phyloP scores from a whole-genome alignment of 2,113 vertebrate genomes.

The Melospiza georgiana region DNA sequence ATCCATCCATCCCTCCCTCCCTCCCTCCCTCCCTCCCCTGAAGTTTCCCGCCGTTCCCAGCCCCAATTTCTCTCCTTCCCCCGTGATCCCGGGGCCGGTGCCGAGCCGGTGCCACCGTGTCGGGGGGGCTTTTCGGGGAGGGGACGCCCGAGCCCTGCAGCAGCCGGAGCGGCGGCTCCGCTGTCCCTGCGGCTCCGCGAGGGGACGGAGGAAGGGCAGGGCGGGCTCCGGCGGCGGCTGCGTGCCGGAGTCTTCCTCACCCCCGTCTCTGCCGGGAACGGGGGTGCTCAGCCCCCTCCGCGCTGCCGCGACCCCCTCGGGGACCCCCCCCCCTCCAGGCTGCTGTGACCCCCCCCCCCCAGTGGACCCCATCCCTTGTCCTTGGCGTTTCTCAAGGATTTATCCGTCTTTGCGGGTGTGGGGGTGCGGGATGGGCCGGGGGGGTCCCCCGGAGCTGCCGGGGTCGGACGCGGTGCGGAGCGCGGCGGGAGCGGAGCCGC shows the following conservation, averaged over 20 bases:
- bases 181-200: neutral
- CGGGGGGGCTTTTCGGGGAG: neutral
- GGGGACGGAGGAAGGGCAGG: neutral
- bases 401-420: rapidly evolving
- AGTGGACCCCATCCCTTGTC: rapidly evolving
- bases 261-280: neutral
- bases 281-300: neutral
- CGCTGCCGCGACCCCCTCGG: rapidly evolving
- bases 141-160: neutral
- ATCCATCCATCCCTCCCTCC: neutral
- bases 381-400: neutral
- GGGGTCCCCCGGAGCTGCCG: neutral
- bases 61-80: neutral
- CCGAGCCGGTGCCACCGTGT: rapidly evolving
- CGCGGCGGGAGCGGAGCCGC: neutral
- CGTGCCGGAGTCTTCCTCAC: neutral
- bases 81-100: rapidly evolving
- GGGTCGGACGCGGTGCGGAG: neutral
- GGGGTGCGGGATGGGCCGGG: rapidly evolving
- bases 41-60: neutral
- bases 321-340: neutral
- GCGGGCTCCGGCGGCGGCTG: neutral
- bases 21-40: rapidly evolving
- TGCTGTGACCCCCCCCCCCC: neutral
- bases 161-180: neutral